Base-by-base conservation (phyloP, 1,140 invertebrate species). In the Drosophila quadrilineata region DNA sequence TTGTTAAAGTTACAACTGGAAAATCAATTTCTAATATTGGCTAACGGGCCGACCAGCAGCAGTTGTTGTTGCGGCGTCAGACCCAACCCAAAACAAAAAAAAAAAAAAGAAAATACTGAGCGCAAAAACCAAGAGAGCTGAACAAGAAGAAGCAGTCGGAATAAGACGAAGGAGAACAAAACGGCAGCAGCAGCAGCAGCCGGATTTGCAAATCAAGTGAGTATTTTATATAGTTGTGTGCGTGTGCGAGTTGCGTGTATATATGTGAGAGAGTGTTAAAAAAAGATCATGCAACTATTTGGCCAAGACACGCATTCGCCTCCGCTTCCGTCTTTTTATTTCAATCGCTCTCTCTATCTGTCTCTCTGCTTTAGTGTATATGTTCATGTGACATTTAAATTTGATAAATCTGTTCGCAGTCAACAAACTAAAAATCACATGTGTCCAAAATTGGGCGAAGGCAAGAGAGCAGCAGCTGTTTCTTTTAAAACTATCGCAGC, bases 71-170 rank as follows among this genome's bases (percentile, higher is more conserved):
- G 62, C 40, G 53, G 38, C 72, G 56, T 63, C 65, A 59, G 66
- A 56, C 79, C 79, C 80, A 85, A 66, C 79, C 79, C 75, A 85
- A 85, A 82, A 79, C 79, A 84, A 74, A 60, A 58, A 69, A n/a
- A n/a, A n/a, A n/a, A n/a, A n/a, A n/a, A n/a, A n/a, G n/a, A n/a
- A n/a, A n/a, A n/a, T n/a, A n/a, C 73, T 63, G 63, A 73, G 77
- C 68, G 67, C 65, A 53, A 48, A 59, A 46, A 10, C 10, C 49
- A 66, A 28, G 72, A 43, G 33, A 62, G 33, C 36, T 12, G 26
- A 43, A 9, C 8, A 22, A 52, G 49, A 49, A 66, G 26, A 49
- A 57, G 36, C 40, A 68, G 45, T n/a, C n/a, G 14, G 36, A 19
- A 40, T 14, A 45, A 63, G 28, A 49, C 57, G 43, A 52, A 48